A percentile compares a stretch with the other conserved stretches of the same genome.
Evolutionary conservation across 2,113 vertebrate species (phyloP).

Genomic region (Microtus ochrogaster): DNA sequence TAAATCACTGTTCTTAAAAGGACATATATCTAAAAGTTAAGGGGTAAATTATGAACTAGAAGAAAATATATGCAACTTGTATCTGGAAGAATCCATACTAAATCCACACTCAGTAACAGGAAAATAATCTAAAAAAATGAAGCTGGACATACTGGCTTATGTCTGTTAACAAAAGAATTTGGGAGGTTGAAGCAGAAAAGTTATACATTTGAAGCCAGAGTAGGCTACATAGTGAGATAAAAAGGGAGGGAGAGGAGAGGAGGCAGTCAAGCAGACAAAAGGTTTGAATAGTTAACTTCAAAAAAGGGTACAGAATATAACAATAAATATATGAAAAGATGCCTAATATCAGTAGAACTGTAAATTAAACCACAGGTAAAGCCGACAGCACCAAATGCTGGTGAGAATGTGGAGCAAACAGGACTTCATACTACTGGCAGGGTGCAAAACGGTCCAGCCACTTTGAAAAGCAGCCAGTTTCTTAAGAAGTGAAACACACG

Average conservation of each 20-base stretch:
- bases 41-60: neutral
- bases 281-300: neutral
- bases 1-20: neutral
- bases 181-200: neutral
- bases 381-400: neutral
- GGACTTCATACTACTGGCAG: too few relatives aligned
- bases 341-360: neutral
- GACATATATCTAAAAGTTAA: neutral
- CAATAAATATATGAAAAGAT: neutral
- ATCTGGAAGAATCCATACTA: neutral
- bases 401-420: fast-evolving
- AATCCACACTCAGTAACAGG: neutral
- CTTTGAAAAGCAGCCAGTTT: neutral
- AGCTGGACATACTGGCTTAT: neutral
- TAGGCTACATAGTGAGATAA: neutral
- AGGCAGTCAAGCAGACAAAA: neutral
- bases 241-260: neutral
- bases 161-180: neutral
- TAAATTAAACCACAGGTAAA: neutral
- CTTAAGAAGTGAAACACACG: neutral
- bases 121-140: neutral
- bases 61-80: neutral
- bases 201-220: neutral
- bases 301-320: neutral
- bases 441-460: neutral